These are phyloP conservation scores for Hirudo medicinalis DNA, from an alignment of 1,140 invertebrate species.

Conservation along the genomic window DNA sequence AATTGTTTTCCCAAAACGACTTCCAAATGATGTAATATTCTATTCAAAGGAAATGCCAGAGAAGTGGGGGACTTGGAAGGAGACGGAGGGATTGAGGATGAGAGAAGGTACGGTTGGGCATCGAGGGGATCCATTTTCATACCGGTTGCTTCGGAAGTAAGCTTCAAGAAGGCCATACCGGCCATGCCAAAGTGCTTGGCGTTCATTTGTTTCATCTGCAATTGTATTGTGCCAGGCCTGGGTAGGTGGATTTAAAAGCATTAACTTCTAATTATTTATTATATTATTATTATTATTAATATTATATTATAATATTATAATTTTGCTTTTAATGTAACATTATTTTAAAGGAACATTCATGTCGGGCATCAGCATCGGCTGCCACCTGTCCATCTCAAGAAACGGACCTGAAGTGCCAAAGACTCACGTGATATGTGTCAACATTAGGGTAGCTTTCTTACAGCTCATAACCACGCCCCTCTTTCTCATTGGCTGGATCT, in stretches of 20 bases:
- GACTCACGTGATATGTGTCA: slow-evolving; percentile 30
- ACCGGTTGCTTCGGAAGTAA: background rate
- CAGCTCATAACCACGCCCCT: slow-evolving; percentile 41
- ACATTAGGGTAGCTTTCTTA: slow-evolving; percentile 37
- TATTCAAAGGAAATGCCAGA: background rate
- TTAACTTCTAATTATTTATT: too few relatives aligned
- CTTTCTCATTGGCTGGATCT: slow-evolving; percentile 45
- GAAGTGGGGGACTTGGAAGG: background rate
- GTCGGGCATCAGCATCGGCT: slow-evolving; percentile 31
- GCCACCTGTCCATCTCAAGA: slow-evolving; percentile 29
- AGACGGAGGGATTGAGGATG: background rate
- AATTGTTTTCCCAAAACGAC: background rate
- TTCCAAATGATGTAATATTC: background rate
- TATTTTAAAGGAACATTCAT: slow-evolving; percentile 33
- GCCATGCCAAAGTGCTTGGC: slow-evolving; percentile 10
- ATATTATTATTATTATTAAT: too few relatives aligned
- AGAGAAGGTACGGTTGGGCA: background rate
- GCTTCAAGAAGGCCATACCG: slow-evolving; percentile 10
- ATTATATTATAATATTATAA: slow-evolving; percentile 3
- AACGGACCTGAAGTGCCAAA: slow-evolving; percentile 25
- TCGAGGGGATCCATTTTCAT: too few relatives aligned
- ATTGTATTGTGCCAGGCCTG: background rate
- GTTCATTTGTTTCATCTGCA: slow-evolving; percentile 14
- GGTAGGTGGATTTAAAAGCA: too few relatives aligned
- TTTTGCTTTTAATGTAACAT: background rate